Evolutionary conservation across 2,113 vertebrate species (phyloP), one percentile per base, ranked within the genome.

Genomic region (Mormyrus iriodes): DNA sequence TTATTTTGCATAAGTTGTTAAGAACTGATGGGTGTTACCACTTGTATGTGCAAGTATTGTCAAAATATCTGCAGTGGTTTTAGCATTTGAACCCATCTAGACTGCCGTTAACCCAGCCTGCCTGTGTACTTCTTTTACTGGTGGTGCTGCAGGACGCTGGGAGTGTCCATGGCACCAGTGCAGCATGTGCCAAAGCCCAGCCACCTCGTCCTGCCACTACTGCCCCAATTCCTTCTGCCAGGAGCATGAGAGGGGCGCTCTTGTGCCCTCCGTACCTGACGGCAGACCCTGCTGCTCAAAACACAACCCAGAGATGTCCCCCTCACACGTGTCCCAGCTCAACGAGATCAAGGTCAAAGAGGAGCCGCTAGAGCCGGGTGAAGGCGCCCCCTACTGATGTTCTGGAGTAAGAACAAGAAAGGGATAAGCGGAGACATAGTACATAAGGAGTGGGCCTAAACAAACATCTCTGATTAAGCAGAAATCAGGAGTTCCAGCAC

Each of bases 81-180:
- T 58, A 24, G 55, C 55, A 24, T 58, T 58, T 58, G 21, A 24
- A 58, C 19, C 55, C 55, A 53, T 0, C 2, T 53, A 53, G 8
- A 27, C n/a, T 76, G 69, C 35, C 15, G 31, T 35, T 19, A 76
- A 76, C 73, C 69, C 69, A 2, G 35, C 27, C 69, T 39, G 27
- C 35, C 73, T 39, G 17, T 52, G 2, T 8, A 48, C 42, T 49
- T 86, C 17, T 73, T 42, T 39, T 44, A 55, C 31, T 88, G 42
- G 89, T 2, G 86, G 24, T 21, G 35, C 3, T 46, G 6, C 92
- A 99, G 98, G 98, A 79, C 98, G 98, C 88, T 99, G 98, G 98
- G 98, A 99, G 88, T 99, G 98, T 91, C 98, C 98, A 0, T 99
- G 98, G 98, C 98, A 99, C 48, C 97, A 97, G 94, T 99, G 98